Conservation (phyloP, 2,888 invertebrate genomes). For the Trissoscelio sp. region DNA sequence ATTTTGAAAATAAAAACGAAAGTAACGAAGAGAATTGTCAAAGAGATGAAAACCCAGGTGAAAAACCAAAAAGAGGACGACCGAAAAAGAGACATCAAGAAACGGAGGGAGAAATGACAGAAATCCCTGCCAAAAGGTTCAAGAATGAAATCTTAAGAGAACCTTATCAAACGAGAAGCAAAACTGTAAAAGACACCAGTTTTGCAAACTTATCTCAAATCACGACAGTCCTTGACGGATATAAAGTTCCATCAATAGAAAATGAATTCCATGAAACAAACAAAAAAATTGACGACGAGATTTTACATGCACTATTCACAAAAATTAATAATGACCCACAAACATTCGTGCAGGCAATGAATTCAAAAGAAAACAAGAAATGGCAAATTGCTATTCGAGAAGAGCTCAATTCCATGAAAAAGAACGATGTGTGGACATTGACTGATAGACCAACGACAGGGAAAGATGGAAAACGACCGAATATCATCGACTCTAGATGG, state of each 20-base stretch:
- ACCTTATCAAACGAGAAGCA: neutral
- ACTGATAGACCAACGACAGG: neutral
- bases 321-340: neutral
- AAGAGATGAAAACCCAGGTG: too few relatives aligned
- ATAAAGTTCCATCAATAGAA: too few relatives aligned
- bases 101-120: constrained; percentile 1
- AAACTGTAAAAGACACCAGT: neutral
- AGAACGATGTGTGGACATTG: neutral
- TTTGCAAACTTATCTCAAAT: neutral
- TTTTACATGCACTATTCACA: neutral
- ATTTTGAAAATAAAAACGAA: neutral
- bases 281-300: neutral
- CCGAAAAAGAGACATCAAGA: neutral
- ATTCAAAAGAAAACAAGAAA: neutral
- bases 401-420: neutral
- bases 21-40: neutral
- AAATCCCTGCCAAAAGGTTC: neutral
- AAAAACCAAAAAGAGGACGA: neutral
- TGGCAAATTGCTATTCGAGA: neutral
- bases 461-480: too few relatives aligned
- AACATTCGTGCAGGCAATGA: neutral
- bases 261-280: neutral
- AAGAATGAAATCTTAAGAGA: neutral
- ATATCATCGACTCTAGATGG: too few relatives aligned
- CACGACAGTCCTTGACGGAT: too few relatives aligned